These are phyloP conservation scores for Oligia strigilis DNA, from an alignment of 2,888 invertebrate genomes.

Conservation along the genomic window DNA sequence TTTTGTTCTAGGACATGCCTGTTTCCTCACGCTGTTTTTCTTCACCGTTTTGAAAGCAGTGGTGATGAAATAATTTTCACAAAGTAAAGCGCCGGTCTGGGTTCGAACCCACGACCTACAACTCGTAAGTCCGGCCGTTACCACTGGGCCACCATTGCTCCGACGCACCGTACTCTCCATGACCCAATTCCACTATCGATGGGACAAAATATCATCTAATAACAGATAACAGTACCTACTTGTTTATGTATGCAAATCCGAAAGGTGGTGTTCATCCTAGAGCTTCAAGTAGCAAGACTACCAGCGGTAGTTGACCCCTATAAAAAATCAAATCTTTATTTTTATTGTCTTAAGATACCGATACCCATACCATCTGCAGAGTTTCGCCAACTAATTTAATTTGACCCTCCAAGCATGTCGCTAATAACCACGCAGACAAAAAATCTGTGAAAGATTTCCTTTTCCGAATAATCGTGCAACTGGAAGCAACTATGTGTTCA, in stretches of 20 bases:
- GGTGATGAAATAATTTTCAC: background rate
- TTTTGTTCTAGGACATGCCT: background rate
- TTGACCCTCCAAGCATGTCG: slow-evolving; percentile 6
- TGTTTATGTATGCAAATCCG: slow-evolving; percentile 29
- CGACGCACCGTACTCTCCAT: background rate
- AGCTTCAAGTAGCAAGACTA: background rate
- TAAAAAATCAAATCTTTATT: too few species aligned
- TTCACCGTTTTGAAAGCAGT: background rate
- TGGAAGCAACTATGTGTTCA: slow-evolving; percentile 64
- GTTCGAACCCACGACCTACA: background rate
- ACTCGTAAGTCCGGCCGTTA: background rate
- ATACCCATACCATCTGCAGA: too few species aligned
- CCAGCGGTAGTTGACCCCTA: too few species aligned
- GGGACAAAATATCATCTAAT: slow-evolving; percentile 4
- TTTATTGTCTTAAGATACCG: too few species aligned
- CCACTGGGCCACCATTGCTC: background rate
- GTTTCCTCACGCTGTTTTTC: background rate
- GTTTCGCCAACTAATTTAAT: too few species aligned
- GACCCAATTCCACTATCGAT: slow-evolving; percentile 14
- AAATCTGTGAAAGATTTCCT: slow-evolving; percentile 60
- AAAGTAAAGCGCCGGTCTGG: too few species aligned
- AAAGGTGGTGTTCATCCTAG: slow-evolving; percentile 15
- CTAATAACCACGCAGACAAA: slow-evolving; percentile 27
- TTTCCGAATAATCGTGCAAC: slow-evolving; percentile 55
- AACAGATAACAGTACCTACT: slow-evolving; percentile 1